A percentile compares a stretch with the other conserved stretches of the same genome.
Conservation (phyloP, 2,888 invertebrate genomes). For the Plagiodera versicolora region DNA sequence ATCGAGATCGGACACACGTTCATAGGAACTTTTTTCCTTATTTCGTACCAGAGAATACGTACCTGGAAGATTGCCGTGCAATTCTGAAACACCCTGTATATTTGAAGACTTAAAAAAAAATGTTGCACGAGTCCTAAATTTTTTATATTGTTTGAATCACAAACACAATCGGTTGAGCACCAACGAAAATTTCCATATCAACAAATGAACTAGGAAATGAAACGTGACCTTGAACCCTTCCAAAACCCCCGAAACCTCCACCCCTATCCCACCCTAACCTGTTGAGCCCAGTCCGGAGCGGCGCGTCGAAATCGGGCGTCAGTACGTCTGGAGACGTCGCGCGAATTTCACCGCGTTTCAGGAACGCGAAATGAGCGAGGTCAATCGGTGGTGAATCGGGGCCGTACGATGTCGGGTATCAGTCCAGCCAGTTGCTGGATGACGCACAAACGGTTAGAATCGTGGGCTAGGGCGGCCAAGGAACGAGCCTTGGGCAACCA, state of each 20-base stretch:
- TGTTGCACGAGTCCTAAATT: too few species aligned
- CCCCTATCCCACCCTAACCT: constrained; percentile 45
- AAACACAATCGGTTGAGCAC: too few species aligned
- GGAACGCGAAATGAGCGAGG: constrained; percentile 8
- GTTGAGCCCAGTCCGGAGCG: constrained; percentile 48
- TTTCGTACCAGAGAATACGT: too few species aligned
- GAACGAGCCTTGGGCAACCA: constrained; percentile 61
- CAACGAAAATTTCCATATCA: too few species aligned
- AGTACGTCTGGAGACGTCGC: constrained; percentile 21
- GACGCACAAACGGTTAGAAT: constrained; percentile 74
- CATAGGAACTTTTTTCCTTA: too few species aligned
- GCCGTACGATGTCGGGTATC: constrained; percentile 57
- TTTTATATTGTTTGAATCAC: too few species aligned
- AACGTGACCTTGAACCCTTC: background rate
- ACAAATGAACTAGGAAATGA: too few species aligned
- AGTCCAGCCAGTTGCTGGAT: constrained; percentile 78
- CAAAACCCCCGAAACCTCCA: background rate
- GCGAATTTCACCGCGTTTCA: constrained; percentile 8
- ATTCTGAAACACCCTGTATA: too few species aligned
- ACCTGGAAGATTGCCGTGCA: too few species aligned
- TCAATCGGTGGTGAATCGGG: constrained; percentile 2
- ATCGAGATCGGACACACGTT: too few species aligned
- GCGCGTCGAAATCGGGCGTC: constrained; percentile 30
- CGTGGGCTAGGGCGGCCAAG: constrained; percentile 75
- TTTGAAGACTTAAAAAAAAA: too few species aligned